phyloP scores from a whole-genome alignment of 2,113 vertebrate genomes.

The Pycnonotus jocosus region DNA sequence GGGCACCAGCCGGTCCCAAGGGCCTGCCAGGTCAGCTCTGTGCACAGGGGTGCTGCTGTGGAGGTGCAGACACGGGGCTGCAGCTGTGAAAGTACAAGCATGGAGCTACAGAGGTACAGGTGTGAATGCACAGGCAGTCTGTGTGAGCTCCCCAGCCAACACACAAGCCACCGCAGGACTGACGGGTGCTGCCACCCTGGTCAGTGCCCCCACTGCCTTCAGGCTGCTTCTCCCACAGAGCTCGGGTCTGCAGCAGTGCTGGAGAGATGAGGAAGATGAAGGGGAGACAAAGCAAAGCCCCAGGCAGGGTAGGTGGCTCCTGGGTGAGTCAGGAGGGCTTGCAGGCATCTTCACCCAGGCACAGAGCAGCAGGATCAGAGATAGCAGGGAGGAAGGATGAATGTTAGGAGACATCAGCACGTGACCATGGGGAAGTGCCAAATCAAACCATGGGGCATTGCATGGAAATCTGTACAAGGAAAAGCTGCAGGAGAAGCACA shows the following conservation, averaged over 20 bases:
- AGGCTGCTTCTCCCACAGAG: not conserved
- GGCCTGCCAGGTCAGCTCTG: rapidly evolving
- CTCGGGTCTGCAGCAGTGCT: not conserved
- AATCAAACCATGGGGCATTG: not conserved
- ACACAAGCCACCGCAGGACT: rapidly evolving
- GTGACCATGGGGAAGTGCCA: not conserved
- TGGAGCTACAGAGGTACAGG: not conserved
- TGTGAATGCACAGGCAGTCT: not conserved
- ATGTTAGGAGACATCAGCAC: rapidly evolving
- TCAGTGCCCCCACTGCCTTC: not conserved
- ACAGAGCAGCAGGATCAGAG: not conserved
- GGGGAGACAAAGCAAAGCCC: not conserved
- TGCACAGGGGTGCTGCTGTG: not conserved
- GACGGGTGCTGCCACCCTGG: not conserved
- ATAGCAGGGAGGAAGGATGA: not conserved
- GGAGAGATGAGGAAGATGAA: not conserved
- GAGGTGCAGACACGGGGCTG: not conserved
- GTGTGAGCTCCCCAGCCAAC: not conserved
- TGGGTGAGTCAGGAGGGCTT: not conserved
- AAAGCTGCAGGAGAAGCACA: not conserved
- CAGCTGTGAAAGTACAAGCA: not conserved
- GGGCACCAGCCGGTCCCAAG: rapidly evolving
- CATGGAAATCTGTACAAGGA: not conserved
- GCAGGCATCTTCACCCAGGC: not conserved
- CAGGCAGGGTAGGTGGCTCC: not conserved